Conservation (phyloP, 2,113 vertebrate genomes). For the Ageneiosus marmoratus region DNA sequence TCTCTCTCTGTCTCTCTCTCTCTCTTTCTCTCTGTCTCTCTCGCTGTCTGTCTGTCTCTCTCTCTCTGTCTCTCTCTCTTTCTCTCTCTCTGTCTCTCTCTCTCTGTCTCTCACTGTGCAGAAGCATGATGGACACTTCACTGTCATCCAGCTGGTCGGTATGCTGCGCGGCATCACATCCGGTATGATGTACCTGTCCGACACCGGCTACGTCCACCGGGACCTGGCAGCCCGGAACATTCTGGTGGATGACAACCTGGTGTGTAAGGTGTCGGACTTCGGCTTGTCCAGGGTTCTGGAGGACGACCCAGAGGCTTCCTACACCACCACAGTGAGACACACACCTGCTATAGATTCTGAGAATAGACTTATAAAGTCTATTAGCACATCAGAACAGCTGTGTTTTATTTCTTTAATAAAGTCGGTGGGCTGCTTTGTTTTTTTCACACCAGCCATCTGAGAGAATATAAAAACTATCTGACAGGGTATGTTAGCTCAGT, state of each 20-base stretch:
- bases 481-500: neutral
- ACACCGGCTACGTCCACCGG: conserved; percentile 77
- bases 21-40: conserved; percentile 25
- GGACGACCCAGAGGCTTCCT: conserved; percentile 77
- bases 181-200: conserved; percentile 78
- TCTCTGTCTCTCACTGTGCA: conserved; percentile 56
- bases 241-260: conserved; percentile 90
- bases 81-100: neutral
- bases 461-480: neutral
- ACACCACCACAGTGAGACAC: conserved; percentile 70
- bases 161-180: conserved; percentile 93
- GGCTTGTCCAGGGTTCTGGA: conserved; percentile 92
- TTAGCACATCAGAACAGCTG: neutral
- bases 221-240: conserved; percentile 86
- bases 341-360: conserved; percentile 4
- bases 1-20: neutral
- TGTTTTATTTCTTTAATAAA: neutral
- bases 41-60: neutral
- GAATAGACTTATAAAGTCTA: neutral
- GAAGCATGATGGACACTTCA: conserved; percentile 95
- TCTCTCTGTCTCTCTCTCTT: neutral
- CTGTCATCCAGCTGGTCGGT: conserved; percentile 92
- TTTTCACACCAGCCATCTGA: neutral
- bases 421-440: no score
- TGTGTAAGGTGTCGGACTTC: conserved; percentile 97